phyloP scores from a whole-genome alignment of 2,797 vertebrate genomes.

The Pseudochromis fuscus region DNA sequence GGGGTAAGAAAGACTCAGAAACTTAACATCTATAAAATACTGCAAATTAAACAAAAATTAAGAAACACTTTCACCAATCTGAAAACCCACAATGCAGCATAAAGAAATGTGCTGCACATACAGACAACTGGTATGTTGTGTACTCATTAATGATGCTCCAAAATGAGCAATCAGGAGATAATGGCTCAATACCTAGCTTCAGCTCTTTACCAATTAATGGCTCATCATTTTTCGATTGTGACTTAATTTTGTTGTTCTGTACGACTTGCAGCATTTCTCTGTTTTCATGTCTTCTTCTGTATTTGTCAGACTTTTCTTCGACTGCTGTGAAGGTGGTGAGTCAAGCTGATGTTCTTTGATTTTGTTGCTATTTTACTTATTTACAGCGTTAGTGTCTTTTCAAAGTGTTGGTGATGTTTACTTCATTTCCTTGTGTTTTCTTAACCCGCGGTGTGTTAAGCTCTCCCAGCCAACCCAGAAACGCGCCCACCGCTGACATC shows the following conservation, averaged over 20 bases:
- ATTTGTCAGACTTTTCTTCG: background rate
- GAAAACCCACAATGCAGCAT: background rate
- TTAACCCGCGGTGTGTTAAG: background rate
- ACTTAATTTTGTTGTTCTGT: background rate
- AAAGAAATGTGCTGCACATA: background rate
- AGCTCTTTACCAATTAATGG: background rate
- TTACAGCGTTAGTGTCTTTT: background rate
- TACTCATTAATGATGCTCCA: background rate
- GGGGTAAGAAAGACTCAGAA: no score
- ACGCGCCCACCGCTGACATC: background rate
- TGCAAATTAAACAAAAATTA: no score
- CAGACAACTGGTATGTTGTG: background rate
- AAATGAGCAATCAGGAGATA: background rate
- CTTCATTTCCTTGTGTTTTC: conserved; percentile 1
- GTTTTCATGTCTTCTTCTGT: background rate
- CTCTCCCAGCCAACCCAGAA: background rate
- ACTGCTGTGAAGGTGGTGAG: background rate
- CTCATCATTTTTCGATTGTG: background rate
- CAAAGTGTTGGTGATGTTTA: background rate
- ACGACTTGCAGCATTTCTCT: background rate
- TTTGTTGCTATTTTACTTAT: background rate
- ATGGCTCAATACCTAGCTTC: background rate
- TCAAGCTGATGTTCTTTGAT: no score
- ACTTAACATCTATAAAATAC: no score
- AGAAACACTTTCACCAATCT: background rate